These are phyloP conservation scores for Platysteira castanea DNA, from an alignment of 2,113 vertebrate species.

Conservation along the genomic window DNA sequence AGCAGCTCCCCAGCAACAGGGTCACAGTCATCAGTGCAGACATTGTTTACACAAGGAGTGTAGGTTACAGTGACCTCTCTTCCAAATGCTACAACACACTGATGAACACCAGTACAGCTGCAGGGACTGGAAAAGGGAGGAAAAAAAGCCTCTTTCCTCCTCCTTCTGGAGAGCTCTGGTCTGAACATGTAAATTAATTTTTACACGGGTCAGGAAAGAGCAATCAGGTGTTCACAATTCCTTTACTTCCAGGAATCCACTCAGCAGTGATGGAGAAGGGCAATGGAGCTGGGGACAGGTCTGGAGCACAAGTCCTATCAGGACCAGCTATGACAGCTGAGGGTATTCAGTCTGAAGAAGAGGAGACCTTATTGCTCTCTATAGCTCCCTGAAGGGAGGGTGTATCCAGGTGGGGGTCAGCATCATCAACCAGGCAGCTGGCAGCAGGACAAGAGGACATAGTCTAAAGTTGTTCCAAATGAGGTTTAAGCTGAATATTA, in stretches of 20 bases:
- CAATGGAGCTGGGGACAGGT: not conserved
- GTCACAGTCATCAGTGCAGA: not conserved
- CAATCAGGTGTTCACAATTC: not conserved
- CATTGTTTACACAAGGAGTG: not conserved
- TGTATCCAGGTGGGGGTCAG: rapidly evolving
- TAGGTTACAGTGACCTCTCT: not conserved
- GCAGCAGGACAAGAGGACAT: not conserved
- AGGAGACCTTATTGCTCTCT: not conserved
- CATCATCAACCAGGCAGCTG: not conserved
- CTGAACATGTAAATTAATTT: not conserved
- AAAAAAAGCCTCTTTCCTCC: not conserved
- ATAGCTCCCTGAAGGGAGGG: not conserved
- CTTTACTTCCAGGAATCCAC: not conserved
- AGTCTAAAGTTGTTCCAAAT: not conserved
- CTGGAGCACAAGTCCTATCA: not conserved
- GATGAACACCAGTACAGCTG: not conserved
- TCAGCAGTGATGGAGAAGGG: not conserved
- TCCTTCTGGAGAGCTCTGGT: not conserved
- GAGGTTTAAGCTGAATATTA: not conserved
- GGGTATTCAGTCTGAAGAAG: not conserved
- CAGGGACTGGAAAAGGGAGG: not conserved
- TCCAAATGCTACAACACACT: not conserved
- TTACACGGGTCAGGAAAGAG: not conserved
- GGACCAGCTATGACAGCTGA: not conserved
- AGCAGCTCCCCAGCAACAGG: not conserved